Conservation (phyloP, 2,888 invertebrate genomes). For the Anaspis maculata region DNA sequence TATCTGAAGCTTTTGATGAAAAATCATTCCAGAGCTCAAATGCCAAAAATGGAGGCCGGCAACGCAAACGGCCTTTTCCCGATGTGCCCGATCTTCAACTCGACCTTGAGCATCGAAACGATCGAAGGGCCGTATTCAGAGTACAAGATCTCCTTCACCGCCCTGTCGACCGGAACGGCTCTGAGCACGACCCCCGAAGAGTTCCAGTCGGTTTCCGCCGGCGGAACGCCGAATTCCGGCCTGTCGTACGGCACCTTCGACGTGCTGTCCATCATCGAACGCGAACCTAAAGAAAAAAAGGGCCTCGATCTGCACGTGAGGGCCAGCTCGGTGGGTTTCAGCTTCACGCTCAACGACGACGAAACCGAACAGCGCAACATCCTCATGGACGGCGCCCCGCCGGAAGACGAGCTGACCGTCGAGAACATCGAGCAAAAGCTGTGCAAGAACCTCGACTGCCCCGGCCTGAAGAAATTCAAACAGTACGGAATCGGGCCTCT, state of each 20-base stretch:
- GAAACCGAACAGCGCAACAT: slow-evolving; percentile 4
- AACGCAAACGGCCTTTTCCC: no score
- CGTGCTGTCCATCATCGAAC: slow-evolving; percentile 24
- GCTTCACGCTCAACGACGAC: slow-evolving; percentile 3
- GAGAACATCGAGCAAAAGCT: slow-evolving; percentile 26
- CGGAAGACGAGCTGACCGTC: slow-evolving; percentile 21
- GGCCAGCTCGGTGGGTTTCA: slow-evolving; percentile 4
- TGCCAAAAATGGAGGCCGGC: no score
- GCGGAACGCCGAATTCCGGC: neutral
- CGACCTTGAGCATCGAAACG: no score
- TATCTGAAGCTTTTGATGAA: no score
- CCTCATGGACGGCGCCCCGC: no score
- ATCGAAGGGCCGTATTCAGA: no score
- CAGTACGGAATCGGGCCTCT: slow-evolving; percentile 39
- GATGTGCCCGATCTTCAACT: no score
- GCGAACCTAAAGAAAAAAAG: slow-evolving; percentile 28
- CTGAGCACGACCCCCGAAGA: slow-evolving; percentile 5
- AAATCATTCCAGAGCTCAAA: no score
- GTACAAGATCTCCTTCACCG: slow-evolving; percentile 18
- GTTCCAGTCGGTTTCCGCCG: slow-evolving; percentile 1
- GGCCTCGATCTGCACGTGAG: slow-evolving; percentile 18
- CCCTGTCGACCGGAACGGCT: slow-evolving; percentile 3
- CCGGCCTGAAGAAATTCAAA: slow-evolving; percentile 36
- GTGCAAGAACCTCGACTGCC: slow-evolving; percentile 36
- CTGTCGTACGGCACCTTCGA: slow-evolving; percentile 18